Evolutionary conservation across 2,113 vertebrate genomes (phyloP), one percentile per base, ranked within the genome.

Genomic region (Tiliqua scincoides): DNA sequence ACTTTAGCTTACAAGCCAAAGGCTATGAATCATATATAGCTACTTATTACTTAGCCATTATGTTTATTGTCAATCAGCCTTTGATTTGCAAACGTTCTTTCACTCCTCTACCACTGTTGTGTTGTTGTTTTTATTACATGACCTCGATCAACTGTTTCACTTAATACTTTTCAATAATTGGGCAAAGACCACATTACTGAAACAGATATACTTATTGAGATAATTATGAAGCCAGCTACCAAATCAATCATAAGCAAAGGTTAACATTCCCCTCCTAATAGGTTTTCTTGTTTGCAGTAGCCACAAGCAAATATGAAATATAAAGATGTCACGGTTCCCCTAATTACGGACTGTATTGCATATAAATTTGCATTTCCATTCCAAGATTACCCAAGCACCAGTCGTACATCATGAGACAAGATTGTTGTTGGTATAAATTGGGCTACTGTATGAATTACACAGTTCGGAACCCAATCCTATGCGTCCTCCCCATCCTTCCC

Each of bases 111-210:
- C n/a, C 37, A 15, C 6, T 57, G 10, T 35, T 82, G 67, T 10
- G 30, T 57, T 81, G n/a, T n/a, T n/a, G n/a, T n/a, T n/a, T n/a
- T 86, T 14, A 6, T 70, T 79, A 0, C 40, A 57, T 70, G 79
- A 70, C 12, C 74, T 57, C 74, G 18, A 70, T 32, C 20, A 67
- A 27, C 10, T 21, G 25, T 32, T 81, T 81, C 43, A 37, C 61
- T 81, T 81, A 1, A 40, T 18, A 72, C 77, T 0, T n/a, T 84
- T 86, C 84, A 37, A 48, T 61, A 17, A 0, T 70, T 59, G 81
- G 79, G 2, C 52, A 52, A 65, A n/a, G 65, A 2, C 65, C 70
- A 61, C 21, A 35, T 32, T 0, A 0, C 67, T 71, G 12, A 72
- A 83, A 77, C 7, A 78, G 48, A 57, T 40, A 43, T 5, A 83